phyloP scores from a whole-genome alignment of 2,113 vertebrate species.

The Lathamus discolor region DNA sequence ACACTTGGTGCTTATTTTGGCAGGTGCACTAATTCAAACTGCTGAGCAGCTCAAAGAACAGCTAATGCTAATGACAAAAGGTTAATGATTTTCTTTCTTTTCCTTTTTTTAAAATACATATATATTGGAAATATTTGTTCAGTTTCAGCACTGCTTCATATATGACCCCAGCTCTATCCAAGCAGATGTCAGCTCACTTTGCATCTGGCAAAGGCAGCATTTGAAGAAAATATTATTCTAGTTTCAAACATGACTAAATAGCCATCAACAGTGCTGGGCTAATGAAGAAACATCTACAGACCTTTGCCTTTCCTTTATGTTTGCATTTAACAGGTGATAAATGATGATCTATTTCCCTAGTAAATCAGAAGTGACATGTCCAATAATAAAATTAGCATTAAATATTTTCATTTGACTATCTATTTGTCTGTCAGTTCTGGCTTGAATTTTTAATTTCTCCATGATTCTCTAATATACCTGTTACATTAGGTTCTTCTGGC shows the following conservation, averaged over 20 bases:
- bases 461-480: not conserved
- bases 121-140: slow-evolving; percentile 69
- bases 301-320: not conserved
- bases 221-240: slow-evolving; percentile 58
- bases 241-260: slow-evolving; percentile 50
- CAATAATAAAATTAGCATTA: not conserved
- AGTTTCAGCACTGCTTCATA: slow-evolving; percentile 39
- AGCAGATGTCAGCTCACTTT: slow-evolving; percentile 57
- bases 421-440: not conserved
- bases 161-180: slow-evolving; percentile 50
- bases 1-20: slow-evolving; percentile 79
- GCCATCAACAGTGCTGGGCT: not conserved
- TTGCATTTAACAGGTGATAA: not conserved
- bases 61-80: slow-evolving; percentile 74
- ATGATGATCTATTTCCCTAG: not conserved
- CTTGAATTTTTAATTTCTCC: not conserved
- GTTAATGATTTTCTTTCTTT: slow-evolving; percentile 73
- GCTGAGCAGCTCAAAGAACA: slow-evolving; percentile 61
- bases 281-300: not conserved
- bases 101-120: not conserved
- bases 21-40: slow-evolving; percentile 75
- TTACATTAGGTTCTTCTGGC: not conserved
- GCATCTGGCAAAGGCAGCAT: slow-evolving; percentile 36
- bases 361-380: not conserved
- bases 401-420: not conserved